Base-by-base conservation (phyloP, 2,113 vertebrate genomes). In the Ornithorhynchus anatinus region DNA sequence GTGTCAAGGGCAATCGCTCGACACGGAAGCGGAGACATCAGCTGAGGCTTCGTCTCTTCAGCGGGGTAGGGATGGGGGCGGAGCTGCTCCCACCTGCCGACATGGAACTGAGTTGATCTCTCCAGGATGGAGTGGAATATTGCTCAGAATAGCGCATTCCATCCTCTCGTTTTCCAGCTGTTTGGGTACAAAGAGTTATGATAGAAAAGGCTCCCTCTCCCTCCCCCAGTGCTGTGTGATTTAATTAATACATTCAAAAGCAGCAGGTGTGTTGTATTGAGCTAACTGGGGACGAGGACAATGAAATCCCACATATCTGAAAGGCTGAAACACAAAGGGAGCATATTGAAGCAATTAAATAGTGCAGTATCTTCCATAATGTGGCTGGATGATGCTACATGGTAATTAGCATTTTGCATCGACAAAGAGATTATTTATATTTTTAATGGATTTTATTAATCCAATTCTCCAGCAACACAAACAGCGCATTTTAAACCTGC, bases 401-500 rank as follows among this genome's bases (percentile, higher is more conserved):
- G 57, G 39, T 50, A 79, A 77, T 84, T 75, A 77, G 39, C 57
- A 53, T 69, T 79, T 81, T 35, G 47, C 23, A 58, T 79, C 75
- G 58, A 45, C 27, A 72, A 63, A 81, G 48, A 19, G 72, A 77
- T 77, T 67, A 79, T 75, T 77, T 63, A 51, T 75, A 62, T 70
- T 38, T 29, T 33, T 81, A 66, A 53, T 81, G 47, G 56, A 20
- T 53, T 72, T 66, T 69, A 74, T 69, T 72, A 77, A 72, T 83
- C 42, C 79, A 31, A 67, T 75, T 52, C 8, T 2, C 53, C 61
- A 79, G 20, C 38, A 31, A 60, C 38, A 38, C 10, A 79, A 66
- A 63, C 14, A 81, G 48, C 27, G 48, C 53, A 61, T 75, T 66
- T 58, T 69, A 69, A 74, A 37, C 51, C 37, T 33, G 20, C 39